phyloP scores from a whole-genome alignment of 2,888 invertebrate genomes.

The Amorpha juglandis region DNA sequence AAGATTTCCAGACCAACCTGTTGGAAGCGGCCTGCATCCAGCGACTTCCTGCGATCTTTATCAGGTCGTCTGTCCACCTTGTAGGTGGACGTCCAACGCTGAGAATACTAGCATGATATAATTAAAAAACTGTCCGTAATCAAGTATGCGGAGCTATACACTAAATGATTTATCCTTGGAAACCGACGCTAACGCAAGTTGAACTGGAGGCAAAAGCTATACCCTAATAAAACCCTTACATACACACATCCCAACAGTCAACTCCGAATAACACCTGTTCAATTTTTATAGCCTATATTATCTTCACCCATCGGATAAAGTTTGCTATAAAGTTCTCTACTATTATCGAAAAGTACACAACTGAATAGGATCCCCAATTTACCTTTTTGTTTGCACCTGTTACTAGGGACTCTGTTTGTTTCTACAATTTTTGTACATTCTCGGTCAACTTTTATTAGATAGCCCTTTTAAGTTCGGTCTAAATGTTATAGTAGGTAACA shows the following conservation, averaged over 20 bases:
- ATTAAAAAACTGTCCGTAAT: too few relatives aligned
- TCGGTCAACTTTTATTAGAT: not conserved
- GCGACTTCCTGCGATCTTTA: too few relatives aligned
- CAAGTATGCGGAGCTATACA: too few relatives aligned
- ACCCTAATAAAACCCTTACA: not conserved
- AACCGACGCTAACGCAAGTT: too few relatives aligned
- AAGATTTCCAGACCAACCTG: too few relatives aligned
- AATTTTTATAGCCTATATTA: not conserved
- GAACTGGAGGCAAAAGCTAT: too few relatives aligned
- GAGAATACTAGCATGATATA: too few relatives aligned
- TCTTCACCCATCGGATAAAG: not conserved
- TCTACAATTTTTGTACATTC: not conserved
- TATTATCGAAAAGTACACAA: not conserved
- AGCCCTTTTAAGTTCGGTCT: not conserved
- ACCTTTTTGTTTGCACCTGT: conserved; percentile 24
- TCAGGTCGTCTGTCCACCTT: too few relatives aligned
- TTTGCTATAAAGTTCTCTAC: conserved; percentile 14
- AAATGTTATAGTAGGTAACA: not conserved
- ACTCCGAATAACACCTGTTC: conserved; percentile 1
- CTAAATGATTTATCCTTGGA: too few relatives aligned
- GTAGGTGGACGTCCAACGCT: too few relatives aligned
- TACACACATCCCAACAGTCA: not conserved
- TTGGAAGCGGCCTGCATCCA: too few relatives aligned
- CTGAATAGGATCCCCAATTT: not conserved
- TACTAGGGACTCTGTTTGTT: not conserved